Percentiles rank a stretch among this genome's conserved stretches.
Evolutionary conservation across 2,113 vertebrate species (phyloP).

Genomic region (Chelonoidis abingdonii): DNA sequence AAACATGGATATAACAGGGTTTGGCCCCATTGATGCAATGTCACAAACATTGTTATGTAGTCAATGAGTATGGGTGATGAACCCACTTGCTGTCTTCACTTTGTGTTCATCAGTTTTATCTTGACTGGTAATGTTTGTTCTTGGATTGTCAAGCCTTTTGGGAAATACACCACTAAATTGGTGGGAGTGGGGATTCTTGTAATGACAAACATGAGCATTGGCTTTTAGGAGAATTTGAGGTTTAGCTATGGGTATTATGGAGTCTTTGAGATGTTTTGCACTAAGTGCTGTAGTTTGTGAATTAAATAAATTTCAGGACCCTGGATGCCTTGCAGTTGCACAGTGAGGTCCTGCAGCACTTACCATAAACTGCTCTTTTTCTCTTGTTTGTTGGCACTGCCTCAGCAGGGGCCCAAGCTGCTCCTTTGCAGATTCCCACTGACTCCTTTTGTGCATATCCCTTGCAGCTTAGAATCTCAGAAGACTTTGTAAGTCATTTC

Average conservation of each 20-base stretch:
- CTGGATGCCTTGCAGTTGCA: neutral
- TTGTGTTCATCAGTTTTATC: neutral
- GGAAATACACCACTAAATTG: neutral
- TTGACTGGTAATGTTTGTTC: neutral
- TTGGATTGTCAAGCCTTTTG: neutral
- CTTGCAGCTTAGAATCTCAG: neutral
- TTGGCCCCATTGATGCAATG: neutral
- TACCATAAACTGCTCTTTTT: neutral
- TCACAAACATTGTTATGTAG: neutral
- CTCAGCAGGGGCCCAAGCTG: too few relatives aligned
- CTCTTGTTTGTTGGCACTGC: neutral
- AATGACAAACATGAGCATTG: neutral
- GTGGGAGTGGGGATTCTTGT: neutral
- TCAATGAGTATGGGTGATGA: neutral
- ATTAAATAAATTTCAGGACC: neutral
- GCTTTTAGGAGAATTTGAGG: neutral
- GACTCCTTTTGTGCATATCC: neutral
- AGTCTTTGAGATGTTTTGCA: neutral
- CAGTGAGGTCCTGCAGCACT: neutral
- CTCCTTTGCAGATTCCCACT: neutral
- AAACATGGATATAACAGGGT: neutral
- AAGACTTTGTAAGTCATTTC: neutral
- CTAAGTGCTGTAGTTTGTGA: neutral
- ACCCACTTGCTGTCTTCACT: neutral
- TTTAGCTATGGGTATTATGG: neutral